Conservation (phyloP, 2,113 vertebrate genomes). For the Dermatemys mawii region DNA sequence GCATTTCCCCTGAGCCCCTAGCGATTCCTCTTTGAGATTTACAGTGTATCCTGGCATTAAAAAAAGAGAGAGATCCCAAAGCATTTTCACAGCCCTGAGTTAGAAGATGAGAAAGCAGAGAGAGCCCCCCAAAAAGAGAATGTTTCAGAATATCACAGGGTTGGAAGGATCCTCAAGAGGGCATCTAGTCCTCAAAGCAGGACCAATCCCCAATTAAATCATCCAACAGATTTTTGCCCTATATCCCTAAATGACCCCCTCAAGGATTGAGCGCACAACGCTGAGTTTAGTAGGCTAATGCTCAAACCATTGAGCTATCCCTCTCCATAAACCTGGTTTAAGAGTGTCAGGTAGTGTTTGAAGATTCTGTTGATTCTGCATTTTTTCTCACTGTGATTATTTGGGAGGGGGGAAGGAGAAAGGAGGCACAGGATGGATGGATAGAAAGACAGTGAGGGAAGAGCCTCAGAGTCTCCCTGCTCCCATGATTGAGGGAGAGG, state of each 20-base stretch:
- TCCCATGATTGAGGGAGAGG: neutral
- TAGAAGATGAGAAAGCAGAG: neutral
- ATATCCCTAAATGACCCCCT: too few relatives aligned
- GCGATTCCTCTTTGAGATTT: constrained; percentile 14
- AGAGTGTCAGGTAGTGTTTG: neutral
- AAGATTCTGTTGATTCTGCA: constrained; percentile 18
- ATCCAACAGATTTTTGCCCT: too few relatives aligned
- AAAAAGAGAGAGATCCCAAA: neutral
- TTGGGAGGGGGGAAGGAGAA: neutral
- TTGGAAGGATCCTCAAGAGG: too few relatives aligned
- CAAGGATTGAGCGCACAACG: too few relatives aligned
- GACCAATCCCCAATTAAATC: too few relatives aligned
- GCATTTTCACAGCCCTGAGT: neutral
- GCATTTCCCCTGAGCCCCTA: neutral
- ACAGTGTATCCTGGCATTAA: neutral
- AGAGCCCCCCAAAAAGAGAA: neutral
- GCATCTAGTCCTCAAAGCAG: too few relatives aligned
- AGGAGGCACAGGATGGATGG: neutral
- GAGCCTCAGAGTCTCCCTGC: neutral
- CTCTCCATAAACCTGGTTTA: too few relatives aligned
- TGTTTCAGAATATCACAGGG: too few relatives aligned
- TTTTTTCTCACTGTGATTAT: neutral
- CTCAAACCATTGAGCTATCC: too few relatives aligned
- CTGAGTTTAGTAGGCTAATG: too few relatives aligned
- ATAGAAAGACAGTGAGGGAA: neutral